These are phyloP conservation scores for Natrix natrix DNA, from an alignment of 2,797 vertebrate genomes.

Conservation along the genomic window DNA sequence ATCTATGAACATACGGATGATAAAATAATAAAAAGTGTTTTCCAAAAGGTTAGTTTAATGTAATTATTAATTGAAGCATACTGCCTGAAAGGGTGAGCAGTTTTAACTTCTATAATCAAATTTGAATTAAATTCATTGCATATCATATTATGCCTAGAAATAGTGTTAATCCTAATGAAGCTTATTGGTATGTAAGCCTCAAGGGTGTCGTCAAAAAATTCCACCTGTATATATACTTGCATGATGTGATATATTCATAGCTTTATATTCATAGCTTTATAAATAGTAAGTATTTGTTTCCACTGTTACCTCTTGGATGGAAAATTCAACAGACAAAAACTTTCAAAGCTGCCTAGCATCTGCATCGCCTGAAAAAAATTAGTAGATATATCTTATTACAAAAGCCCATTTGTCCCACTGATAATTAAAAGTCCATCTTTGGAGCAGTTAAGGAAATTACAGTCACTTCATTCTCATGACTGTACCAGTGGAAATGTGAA, in stretches of 20 bases:
- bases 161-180: conserved; percentile 49
- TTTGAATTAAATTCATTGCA: conserved; percentile 56
- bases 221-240: conserved; percentile 37
- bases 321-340: background rate
- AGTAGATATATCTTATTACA: background rate
- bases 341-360: background rate
- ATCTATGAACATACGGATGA: background rate
- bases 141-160: conserved; percentile 43
- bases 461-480: conserved; percentile 10
- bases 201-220: conserved; percentile 1
- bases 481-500: conserved; percentile 32
- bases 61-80: conserved; percentile 18
- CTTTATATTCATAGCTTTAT: conserved; percentile 34
- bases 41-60: conserved; percentile 29
- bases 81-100: conserved; percentile 41
- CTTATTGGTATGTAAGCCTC: conserved; percentile 29
- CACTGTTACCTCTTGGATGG: background rate
- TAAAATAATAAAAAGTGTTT: background rate
- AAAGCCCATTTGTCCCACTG: conserved; percentile 21
- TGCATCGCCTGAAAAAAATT: background rate
- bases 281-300: background rate
- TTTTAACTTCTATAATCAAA: conserved; percentile 50
- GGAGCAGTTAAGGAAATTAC: conserved; percentile 27
- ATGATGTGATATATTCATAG: conserved; percentile 15
- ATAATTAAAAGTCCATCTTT: conserved; percentile 39